Evolutionary conservation across 2,113 vertebrate species (phyloP), one percentile per base, ranked within the genome.

Genomic region (Girardinichthys multiradiatus): DNA sequence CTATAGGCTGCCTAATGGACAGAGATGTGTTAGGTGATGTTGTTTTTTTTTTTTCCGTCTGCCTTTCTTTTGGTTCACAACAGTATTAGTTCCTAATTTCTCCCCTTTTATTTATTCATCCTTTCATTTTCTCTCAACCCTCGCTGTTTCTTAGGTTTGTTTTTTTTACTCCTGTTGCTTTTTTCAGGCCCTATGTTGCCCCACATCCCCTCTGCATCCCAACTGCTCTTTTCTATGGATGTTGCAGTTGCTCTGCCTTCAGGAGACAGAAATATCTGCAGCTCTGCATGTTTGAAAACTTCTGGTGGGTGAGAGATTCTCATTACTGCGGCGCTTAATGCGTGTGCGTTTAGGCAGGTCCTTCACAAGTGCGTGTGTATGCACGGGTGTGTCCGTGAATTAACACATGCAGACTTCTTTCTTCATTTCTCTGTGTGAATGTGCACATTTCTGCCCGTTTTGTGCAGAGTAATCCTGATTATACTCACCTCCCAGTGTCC

Each of bases 31-130:
- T 65, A 74, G 76, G 66, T 86, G 80, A 76, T 77, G 78, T 57
- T 74, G 29, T 71, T 27, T 64, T 70, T 64, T 58, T 72, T 65
- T 68, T 54, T 75, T 79, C 67, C 72, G 76, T 68, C 70, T 33
- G 21, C 62, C 51, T 66, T 45, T 19, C 68, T 74, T 81, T 64
- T 81, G 33, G 79, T 85, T 70, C 77, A 37, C 27, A 82, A 86
- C 82, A 2, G 82, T 70, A 76, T 82, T 64, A 13, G 15, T 87
- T 88, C 87, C 78, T 87, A 89, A 91, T 91, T 92, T 86, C 70
- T 84, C 45, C 75, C 72, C 87, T 87, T 84, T 70, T 92, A 86
- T 89, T 91, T 92, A 92, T 92, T 92, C 87, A 90, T 92, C 79
- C 67, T 87, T 89, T 90, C 84, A 91, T 91, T 86, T 90, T 89